A percentile compares a stretch with the other conserved stretches of the same genome.
Conservation (phyloP, 1,140 invertebrate genomes). For the Drosophila subobscura region DNA sequence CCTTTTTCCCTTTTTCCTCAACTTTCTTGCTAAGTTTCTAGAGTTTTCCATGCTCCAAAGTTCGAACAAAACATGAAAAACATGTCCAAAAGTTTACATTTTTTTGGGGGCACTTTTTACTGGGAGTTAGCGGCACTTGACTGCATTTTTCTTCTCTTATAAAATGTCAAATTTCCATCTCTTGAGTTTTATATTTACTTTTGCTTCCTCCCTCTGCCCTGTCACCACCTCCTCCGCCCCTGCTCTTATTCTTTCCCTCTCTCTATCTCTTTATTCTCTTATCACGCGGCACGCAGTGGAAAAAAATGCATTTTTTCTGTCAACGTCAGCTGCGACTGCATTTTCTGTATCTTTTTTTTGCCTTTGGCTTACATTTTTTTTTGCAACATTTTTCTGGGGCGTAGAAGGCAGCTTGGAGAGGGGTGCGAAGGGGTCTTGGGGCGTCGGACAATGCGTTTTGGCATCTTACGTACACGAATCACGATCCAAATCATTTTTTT, state of each 20-base stretch:
- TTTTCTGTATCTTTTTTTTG: neutral
- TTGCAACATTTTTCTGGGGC: conserved; percentile 10
- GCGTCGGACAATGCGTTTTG: conserved; percentile 7
- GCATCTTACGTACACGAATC: conserved; percentile 22
- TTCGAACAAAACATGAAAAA: conserved; percentile 31
- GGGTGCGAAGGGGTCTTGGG: neutral
- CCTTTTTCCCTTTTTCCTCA: neutral
- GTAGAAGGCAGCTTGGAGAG: conserved; percentile 13
- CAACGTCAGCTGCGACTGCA: conserved; percentile 26
- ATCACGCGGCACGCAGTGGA: conserved; percentile 25
- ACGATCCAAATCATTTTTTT: conserved; percentile 1
- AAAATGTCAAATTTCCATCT: conserved; percentile 33
- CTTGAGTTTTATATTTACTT: conserved; percentile 20
- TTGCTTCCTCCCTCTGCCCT: neutral
- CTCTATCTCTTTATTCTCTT: conserved; percentile 10
- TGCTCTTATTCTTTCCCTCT: too few relatives aligned
- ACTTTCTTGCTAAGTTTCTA: conserved; percentile 9
- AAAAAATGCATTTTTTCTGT: conserved; percentile 21
- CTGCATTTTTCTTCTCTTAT: conserved; percentile 42
- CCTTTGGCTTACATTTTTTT: neutral
- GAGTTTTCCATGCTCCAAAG: conserved; percentile 38
- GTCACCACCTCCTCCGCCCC: too few relatives aligned
- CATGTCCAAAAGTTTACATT: conserved; percentile 49
- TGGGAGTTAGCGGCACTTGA: conserved; percentile 19
- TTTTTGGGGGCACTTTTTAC: conserved; percentile 20